These are phyloP conservation scores for Isaurus tuberculatus DNA, from an alignment of 92 coral and sea anemone species.

Conservation along the genomic window DNA sequence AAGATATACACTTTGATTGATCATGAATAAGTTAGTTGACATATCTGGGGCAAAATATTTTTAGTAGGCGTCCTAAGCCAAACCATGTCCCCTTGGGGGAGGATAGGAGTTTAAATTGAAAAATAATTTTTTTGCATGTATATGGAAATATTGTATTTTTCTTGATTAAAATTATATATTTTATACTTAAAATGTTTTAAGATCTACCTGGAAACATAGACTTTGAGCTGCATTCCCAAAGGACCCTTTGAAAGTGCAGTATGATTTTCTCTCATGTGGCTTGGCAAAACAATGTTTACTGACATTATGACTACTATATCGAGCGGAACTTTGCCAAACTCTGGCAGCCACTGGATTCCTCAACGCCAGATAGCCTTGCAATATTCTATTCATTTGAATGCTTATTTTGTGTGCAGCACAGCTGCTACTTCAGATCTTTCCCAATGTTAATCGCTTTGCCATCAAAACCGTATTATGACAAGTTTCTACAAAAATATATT, in stretches of 20 bases:
- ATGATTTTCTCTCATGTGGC: neutral
- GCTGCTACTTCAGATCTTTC: neutral
- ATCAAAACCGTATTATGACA: neutral
- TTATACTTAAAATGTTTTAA: no score
- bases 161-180: no score
- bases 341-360: neutral
- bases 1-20: no score
- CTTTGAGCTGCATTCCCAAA: neutral
- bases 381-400: slow-evolving; percentile 50
- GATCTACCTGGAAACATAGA: slow-evolving; percentile 8
- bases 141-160: no score
- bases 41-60: no score
- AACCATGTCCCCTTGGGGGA: no score
- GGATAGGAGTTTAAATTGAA: no score
- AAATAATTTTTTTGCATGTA: no score
- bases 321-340: neutral
- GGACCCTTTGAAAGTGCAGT: neutral
- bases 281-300: neutral
- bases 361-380: slow-evolving; percentile 38
- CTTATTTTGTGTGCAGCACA: neutral
- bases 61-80: no score
- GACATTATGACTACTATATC: neutral
- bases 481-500: no score
- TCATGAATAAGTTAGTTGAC: no score
- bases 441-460: neutral